Conservation (phyloP, 2,888 invertebrate species). For the Gandaritis pyraliata region DNA sequence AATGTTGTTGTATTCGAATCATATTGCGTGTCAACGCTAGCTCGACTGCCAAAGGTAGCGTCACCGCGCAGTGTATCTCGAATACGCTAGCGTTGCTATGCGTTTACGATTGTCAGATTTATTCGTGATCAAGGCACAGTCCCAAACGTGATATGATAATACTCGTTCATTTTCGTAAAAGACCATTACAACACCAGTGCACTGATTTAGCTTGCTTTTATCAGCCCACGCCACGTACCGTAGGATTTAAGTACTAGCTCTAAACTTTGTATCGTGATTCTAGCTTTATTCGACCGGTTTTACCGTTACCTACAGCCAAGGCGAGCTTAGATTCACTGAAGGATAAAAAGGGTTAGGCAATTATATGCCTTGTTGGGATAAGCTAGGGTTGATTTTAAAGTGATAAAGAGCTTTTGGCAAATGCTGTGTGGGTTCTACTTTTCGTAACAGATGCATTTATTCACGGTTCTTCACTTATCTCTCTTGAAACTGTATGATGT, state of each 20-base stretch:
- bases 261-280: slow-evolving; percentile 36
- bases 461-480: neutral
- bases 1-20: too few relatives aligned
- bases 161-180: too few relatives aligned
- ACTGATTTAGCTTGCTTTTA: neutral
- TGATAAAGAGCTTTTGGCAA: slow-evolving; percentile 21
- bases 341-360: slow-evolving; percentile 29
- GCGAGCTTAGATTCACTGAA: slow-evolving; percentile 38
- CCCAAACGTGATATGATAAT: too few relatives aligned
- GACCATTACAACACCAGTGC: too few relatives aligned
- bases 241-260: slow-evolving; percentile 18
- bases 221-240: slow-evolving; percentile 1
- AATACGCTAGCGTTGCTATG: too few relatives aligned
- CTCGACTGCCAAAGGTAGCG: too few relatives aligned
- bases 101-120: too few relatives aligned
- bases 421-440: slow-evolving; percentile 18
- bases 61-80: too few relatives aligned
- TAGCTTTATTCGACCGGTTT: slow-evolving; percentile 60
- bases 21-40: too few relatives aligned
- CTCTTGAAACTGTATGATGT: too few relatives aligned
- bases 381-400: neutral
- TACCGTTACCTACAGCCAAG: slow-evolving; percentile 61
- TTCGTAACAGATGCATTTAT: slow-evolving; percentile 10
- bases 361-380: slow-evolving; percentile 25
- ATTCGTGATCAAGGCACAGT: too few relatives aligned